Evolutionary conservation across 1,140 invertebrate genomes (phyloP).

Genomic region (Vanessa tameamea): DNA sequence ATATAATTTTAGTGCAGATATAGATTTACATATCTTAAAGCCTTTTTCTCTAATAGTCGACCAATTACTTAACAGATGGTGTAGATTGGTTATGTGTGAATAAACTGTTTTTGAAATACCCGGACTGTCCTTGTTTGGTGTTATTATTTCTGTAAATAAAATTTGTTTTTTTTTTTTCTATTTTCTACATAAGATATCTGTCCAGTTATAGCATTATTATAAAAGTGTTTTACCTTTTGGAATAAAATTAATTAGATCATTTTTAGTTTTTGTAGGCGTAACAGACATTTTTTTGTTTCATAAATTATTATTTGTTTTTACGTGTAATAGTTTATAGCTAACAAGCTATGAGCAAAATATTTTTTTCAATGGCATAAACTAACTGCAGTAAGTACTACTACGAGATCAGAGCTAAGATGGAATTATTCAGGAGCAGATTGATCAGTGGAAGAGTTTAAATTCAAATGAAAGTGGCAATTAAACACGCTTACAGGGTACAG

Average conservation of each 20-base stretch:
- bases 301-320: not conserved
- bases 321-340: not conserved
- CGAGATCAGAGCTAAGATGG: too few species aligned
- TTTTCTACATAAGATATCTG: not conserved
- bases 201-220: too few species aligned
- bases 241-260: slow-evolving; percentile 39
- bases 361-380: too few species aligned
- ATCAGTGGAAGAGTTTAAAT: too few species aligned
- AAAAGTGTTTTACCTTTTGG: slow-evolving; percentile 50
- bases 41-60: slow-evolving; percentile 55
- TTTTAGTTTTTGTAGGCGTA: slow-evolving; percentile 45
- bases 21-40: slow-evolving; percentile 54
- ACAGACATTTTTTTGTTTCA: slow-evolving; percentile 43
- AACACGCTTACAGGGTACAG: too few species aligned
- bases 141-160: slow-evolving; percentile 54
- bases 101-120: slow-evolving; percentile 63
- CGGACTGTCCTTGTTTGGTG: slow-evolving; percentile 56
- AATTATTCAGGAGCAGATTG: too few species aligned
- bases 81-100: slow-evolving; percentile 60
- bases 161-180: not conserved
- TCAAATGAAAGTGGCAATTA: too few species aligned
- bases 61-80: slow-evolving; percentile 60
- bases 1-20: slow-evolving; percentile 63
- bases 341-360: too few species aligned
- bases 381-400: too few species aligned